phyloP scores from a whole-genome alignment of 2,888 invertebrate genomes.

The Artemia sinica region DNA sequence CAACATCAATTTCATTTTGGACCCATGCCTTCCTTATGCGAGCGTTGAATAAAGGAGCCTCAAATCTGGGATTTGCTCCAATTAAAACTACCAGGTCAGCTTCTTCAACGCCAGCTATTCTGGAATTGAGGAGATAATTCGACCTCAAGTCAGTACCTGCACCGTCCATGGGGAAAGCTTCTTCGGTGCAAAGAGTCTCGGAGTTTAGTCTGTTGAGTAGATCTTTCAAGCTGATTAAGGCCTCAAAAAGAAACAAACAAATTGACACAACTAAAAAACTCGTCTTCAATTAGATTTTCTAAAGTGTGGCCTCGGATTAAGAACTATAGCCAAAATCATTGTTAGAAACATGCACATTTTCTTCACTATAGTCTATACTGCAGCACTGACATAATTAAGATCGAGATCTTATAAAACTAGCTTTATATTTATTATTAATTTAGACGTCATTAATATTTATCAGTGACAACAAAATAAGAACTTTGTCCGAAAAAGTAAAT shows the following conservation, averaged over 20 bases:
- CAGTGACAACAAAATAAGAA: too few relatives aligned
- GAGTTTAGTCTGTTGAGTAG: slow-evolving; percentile 68
- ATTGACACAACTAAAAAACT: too few relatives aligned
- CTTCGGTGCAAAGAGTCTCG: slow-evolving; percentile 74
- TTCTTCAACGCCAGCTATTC: slow-evolving; percentile 75
- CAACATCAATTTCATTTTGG: slow-evolving; percentile 74
- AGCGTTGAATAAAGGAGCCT: slow-evolving; percentile 89
- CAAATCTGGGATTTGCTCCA: slow-evolving; percentile 91
- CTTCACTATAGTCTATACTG: too few relatives aligned
- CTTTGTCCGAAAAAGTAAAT: too few relatives aligned
- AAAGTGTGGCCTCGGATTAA: too few relatives aligned
- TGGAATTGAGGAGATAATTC: slow-evolving; percentile 77
- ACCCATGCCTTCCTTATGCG: slow-evolving; percentile 84
- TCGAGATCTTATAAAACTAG: too few relatives aligned
- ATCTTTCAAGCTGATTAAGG: slow-evolving; percentile 79
- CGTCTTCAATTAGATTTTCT: too few relatives aligned
- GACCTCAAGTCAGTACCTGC: slow-evolving; percentile 71
- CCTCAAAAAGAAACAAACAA: slow-evolving; percentile 28
- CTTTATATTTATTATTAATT: too few relatives aligned
- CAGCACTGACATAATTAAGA: too few relatives aligned
- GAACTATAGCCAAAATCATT: too few relatives aligned
- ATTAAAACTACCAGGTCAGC: slow-evolving; percentile 79
- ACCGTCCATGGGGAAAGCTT: slow-evolving; percentile 61
- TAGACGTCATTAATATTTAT: too few relatives aligned
- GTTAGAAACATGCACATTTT: too few relatives aligned